Conservation (phyloP, 2,888 invertebrate species). For the Drosophila subsilvestris region DNA sequence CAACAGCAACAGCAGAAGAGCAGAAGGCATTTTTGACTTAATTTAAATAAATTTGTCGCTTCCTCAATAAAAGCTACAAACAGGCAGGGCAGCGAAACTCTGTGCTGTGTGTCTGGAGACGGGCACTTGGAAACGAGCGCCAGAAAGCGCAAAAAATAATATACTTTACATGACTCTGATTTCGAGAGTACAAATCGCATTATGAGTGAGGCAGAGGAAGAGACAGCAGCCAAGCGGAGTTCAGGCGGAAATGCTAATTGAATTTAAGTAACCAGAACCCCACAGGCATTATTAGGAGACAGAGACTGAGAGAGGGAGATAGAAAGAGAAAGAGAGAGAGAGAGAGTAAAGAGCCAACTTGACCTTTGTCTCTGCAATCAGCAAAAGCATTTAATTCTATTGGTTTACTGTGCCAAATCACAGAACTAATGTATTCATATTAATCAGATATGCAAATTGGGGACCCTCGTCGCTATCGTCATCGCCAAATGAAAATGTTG, state of each 20-base stretch:
- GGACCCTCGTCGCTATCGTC: slow-evolving; percentile 29
- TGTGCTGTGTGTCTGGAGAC: slow-evolving; percentile 21
- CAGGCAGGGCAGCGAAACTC: not conserved
- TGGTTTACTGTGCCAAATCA: slow-evolving; percentile 63
- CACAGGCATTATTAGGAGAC: slow-evolving; percentile 26
- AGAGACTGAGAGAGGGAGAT: not conserved
- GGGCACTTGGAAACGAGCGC: slow-evolving; percentile 7
- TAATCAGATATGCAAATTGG: slow-evolving; percentile 79
- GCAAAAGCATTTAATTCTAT: slow-evolving; percentile 61
- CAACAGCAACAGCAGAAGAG: slow-evolving; percentile 20
- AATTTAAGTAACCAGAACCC: slow-evolving; percentile 68
- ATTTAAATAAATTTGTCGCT: slow-evolving; percentile 76
- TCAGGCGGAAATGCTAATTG: slow-evolving; percentile 77
- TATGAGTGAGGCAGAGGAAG: slow-evolving; percentile 42
- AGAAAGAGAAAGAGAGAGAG: not conserved
- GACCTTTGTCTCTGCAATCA: slow-evolving; percentile 67
- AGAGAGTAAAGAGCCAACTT: slow-evolving; percentile 21
- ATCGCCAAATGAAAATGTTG: slow-evolving; percentile 43
- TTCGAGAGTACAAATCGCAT: slow-evolving; percentile 69
- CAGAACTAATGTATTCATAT: slow-evolving; percentile 74
- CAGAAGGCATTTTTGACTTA: slow-evolving; percentile 66
- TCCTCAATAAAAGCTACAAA: slow-evolving; percentile 69
- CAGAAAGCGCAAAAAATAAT: slow-evolving; percentile 54
- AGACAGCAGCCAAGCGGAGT: slow-evolving; percentile 33
- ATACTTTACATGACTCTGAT: slow-evolving; percentile 68